Percentiles rank a stretch among this genome's conserved stretches.
Evolutionary conservation across 2,888 invertebrate species (phyloP).

Genomic region (Clunio marinus): DNA sequence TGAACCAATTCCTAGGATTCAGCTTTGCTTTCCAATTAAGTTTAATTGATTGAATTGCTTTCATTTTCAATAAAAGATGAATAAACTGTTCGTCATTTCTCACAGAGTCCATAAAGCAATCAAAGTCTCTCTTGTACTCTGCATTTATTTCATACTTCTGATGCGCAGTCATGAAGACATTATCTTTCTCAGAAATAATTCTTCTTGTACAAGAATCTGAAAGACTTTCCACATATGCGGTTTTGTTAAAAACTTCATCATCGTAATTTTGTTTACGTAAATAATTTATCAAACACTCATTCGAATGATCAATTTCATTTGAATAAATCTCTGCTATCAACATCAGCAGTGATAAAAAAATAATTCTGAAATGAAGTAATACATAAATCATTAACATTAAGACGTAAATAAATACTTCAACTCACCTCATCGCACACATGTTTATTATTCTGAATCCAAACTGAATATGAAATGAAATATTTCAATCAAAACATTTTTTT

Average conservation of each 20-base stretch:
- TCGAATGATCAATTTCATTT: neutral
- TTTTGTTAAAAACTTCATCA: neutral
- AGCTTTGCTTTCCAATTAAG: conserved; percentile 8
- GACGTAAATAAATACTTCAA: neutral
- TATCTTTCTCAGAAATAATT: neutral
- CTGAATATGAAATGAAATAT: neutral
- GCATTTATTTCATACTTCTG: neutral
- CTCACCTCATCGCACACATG: neutral
- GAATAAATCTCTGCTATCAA: neutral
- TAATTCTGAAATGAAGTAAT: too few species aligned
- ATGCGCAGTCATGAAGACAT: neutral
- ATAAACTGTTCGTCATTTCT: neutral
- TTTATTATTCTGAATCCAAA: neutral
- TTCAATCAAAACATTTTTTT: neutral
- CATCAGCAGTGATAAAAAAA: too few species aligned
- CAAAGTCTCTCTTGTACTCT: neutral
- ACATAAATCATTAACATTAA: too few species aligned
- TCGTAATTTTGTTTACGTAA: neutral
- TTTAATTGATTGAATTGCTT: neutral
- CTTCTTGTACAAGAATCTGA: neutral
- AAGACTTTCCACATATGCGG: neutral
- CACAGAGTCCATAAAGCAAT: neutral
- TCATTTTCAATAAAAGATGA: neutral
- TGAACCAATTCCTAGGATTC: neutral
- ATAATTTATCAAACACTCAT: neutral